Evolutionary conservation across 2,888 invertebrate genomes (phyloP).

Genomic region (Brachypterus glaber): DNA sequence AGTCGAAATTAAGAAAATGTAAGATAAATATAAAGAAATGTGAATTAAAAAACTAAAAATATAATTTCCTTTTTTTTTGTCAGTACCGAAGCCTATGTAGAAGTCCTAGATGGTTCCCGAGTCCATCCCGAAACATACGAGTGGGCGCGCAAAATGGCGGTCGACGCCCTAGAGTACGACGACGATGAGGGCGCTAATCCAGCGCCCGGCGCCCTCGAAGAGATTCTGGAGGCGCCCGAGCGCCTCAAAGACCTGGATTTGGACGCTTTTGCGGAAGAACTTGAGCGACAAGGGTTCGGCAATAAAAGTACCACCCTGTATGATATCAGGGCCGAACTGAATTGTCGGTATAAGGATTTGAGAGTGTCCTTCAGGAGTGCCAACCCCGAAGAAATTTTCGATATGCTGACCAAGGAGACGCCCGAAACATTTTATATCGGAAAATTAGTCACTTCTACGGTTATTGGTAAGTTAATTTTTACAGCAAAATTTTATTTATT

Average conservation of each 20-base stretch:
- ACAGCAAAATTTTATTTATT: no score
- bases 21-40: no score
- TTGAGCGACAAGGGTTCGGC: constrained; percentile 71
- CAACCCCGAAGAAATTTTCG: constrained; percentile 81
- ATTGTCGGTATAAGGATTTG: constrained; percentile 85
- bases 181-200: constrained; percentile 96
- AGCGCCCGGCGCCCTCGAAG: constrained; percentile 93
- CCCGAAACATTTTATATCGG: constrained; percentile 87
- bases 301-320: constrained; percentile 92
- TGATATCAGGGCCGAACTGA: constrained; percentile 93
- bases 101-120: constrained; percentile 92
- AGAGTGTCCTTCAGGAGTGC: constrained; percentile 69
- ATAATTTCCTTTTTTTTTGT: constrained; percentile 15
- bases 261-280: constrained; percentile 96
- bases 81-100: constrained; percentile 87
- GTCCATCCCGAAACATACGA: constrained; percentile 99
- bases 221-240: constrained; percentile 92
- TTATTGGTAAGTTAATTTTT: constrained; percentile 41
- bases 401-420: constrained; percentile 91
- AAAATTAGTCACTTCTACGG: constrained; percentile 75
- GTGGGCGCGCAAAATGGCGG: constrained; percentile 99
- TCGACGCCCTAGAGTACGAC: constrained; percentile 96
- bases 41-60: no score
- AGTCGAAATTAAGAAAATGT: neutral
- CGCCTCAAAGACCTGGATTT: constrained; percentile 90